These are phyloP conservation scores for Seladonia tumulorum DNA, from an alignment of 2,888 invertebrate species.

Conservation along the genomic window DNA sequence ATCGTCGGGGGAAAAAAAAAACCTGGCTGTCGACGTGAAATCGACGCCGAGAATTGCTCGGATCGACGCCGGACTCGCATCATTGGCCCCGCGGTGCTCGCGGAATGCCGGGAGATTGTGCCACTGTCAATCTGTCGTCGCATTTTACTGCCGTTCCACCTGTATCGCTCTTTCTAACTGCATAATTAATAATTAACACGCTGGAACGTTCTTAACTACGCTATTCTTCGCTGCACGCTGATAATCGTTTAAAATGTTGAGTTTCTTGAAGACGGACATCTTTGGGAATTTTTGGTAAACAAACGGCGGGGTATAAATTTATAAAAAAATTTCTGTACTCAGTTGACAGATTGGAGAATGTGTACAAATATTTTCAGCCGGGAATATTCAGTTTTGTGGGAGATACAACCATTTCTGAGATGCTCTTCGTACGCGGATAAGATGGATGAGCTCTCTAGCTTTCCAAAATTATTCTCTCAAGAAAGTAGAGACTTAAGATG, in stretches of 20 bases:
- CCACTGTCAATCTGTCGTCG: background rate
- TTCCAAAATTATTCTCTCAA: background rate
- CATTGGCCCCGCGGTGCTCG: background rate
- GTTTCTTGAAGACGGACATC: background rate
- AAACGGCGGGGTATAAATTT: background rate
- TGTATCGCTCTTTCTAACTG: too few species aligned
- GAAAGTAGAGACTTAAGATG: fast-evolving
- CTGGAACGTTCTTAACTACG: too few species aligned
- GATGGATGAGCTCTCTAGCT: too few species aligned
- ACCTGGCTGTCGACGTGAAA: background rate
- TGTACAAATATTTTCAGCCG: too few species aligned
- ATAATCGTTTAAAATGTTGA: too few species aligned
- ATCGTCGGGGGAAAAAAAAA: background rate
- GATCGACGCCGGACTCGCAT: background rate
- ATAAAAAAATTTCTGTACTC: background rate
- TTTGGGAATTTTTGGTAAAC: too few species aligned
- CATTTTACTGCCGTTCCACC: background rate
- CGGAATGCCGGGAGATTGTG: slow-evolving; percentile 8
- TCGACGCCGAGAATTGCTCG: background rate
- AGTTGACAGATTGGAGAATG: background rate
- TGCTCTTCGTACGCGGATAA: too few species aligned
- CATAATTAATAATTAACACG: background rate
- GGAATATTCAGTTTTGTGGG: too few species aligned
- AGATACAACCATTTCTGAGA: too few species aligned
- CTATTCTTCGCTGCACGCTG: too few species aligned